A percentile compares a stretch with the other conserved stretches of the same genome.
Conservation (phyloP, 2,888 invertebrate species). For the Aspidapion aeneum region DNA sequence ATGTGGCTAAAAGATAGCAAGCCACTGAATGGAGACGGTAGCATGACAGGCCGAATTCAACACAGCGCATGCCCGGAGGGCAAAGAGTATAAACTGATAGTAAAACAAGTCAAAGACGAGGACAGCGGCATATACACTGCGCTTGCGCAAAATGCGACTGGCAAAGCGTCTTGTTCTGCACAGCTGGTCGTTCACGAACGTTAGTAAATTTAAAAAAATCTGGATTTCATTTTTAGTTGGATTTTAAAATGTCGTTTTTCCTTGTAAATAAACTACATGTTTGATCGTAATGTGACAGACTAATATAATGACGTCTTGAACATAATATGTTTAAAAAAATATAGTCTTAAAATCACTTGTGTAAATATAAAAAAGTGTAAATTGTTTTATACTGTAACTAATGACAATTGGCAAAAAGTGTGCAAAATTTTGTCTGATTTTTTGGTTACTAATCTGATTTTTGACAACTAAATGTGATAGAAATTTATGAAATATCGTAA, state of each 20-base stretch:
- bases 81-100: constrained; percentile 65
- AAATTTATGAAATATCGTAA: not conserved
- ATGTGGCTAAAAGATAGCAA: constrained; percentile 88
- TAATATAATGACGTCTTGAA: too few relatives aligned
- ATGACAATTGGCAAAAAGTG: not conserved
- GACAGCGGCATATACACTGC: constrained; percentile 92
- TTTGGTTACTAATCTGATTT: not conserved
- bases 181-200: constrained; percentile 83
- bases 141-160: constrained; percentile 75
- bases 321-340: too few relatives aligned
- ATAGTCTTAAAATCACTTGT: too few relatives aligned
- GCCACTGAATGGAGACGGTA: constrained; percentile 66
- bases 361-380: too few relatives aligned
- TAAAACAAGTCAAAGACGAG: constrained; percentile 67
- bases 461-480: not conserved
- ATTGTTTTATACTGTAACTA: too few relatives aligned
- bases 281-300: too few relatives aligned
- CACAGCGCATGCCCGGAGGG: constrained; percentile 58
- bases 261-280: not conserved
- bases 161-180: constrained; percentile 81
- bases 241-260: not conserved
- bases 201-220: constrained; percentile 51
- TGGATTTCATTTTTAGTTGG: not conserved
- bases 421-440: not conserved
- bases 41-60: constrained; percentile 67